A percentile compares a stretch with the other conserved stretches of the same genome.
Conservation (phyloP, 2,113 vertebrate genomes). For the Tetraodon nigroviridis region DNA sequence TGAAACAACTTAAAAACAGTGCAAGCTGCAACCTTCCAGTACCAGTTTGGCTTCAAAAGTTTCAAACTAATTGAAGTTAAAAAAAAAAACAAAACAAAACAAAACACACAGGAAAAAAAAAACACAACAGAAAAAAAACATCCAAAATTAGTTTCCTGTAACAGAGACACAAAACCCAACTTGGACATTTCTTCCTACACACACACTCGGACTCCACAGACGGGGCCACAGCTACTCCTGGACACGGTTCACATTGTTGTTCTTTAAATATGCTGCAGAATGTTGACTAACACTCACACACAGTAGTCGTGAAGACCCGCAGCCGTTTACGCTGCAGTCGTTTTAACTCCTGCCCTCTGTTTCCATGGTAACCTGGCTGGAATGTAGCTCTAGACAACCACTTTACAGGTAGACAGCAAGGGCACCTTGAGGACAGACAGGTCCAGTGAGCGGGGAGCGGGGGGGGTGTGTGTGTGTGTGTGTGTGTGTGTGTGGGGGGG, state of each 20-base stretch:
- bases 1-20: too few species aligned
- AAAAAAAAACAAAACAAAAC: too few species aligned
- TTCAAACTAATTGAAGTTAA: neutral
- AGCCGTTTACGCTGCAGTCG: slow-evolving; percentile 10
- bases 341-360: slow-evolving; percentile 21
- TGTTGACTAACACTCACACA: neutral
- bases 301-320: slow-evolving; percentile 6
- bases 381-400: slow-evolving; percentile 46
- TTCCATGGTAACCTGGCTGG: slow-evolving; percentile 49
- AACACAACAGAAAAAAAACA: too few species aligned
- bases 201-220: neutral
- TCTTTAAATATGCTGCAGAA: slow-evolving; percentile 28
- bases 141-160: neutral
- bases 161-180: neutral
- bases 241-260: slow-evolving; percentile 11
- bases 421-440: slow-evolving; percentile 37
- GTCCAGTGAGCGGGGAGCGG: slow-evolving; percentile 12
- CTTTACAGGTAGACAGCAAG: slow-evolving; percentile 61
- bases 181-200: neutral
- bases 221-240: neutral
- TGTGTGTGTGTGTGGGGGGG: neutral
- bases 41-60: too few species aligned
- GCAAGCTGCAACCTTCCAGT: too few species aligned
- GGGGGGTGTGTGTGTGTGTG: too few species aligned
- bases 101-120: too few species aligned